Evolutionary conservation across 2,113 vertebrate species (phyloP).

Genomic region (Halcyon malimbica): DNA sequence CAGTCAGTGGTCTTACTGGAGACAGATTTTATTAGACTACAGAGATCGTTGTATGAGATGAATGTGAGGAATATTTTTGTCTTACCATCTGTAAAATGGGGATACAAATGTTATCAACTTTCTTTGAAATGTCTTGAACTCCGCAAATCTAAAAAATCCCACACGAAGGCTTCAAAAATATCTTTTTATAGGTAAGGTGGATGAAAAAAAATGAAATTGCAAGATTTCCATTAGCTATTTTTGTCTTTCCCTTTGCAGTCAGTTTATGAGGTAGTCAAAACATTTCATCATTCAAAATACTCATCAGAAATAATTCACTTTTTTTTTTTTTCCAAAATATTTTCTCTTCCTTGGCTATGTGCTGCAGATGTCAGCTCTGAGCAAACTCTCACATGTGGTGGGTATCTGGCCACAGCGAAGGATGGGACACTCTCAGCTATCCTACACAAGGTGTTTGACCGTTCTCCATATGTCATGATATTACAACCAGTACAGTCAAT

Average conservation of each 20-base stretch:
- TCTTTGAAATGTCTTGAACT: not conserved
- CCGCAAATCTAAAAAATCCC: not conserved
- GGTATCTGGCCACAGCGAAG: not conserved
- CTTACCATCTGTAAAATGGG: not conserved
- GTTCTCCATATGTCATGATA: conserved; percentile 44
- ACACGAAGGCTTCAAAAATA: not conserved
- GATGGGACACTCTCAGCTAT: not conserved
- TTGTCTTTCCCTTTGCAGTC: not conserved
- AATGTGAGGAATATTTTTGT: conserved; percentile 2
- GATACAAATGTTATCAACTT: not conserved
- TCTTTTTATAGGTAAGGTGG: not conserved
- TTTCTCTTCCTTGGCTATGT: conserved; percentile 4
- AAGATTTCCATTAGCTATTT: not conserved
- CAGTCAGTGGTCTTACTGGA: not conserved
- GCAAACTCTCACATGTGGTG: not conserved
- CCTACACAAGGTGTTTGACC: not conserved
- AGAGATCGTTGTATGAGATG: not conserved
- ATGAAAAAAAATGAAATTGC: not conserved
- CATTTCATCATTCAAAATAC: conserved; percentile 1
- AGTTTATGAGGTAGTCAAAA: conserved; percentile 21
- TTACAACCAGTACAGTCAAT: conserved; percentile 56
- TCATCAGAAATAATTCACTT: not conserved
- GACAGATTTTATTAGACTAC: not conserved
- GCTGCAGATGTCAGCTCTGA: conserved; percentile 44
- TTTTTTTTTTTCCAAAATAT: not conserved